These are phyloP conservation scores for Gobio occitaniae DNA, from an alignment of 2,797 vertebrate species.

Conservation along the genomic window DNA sequence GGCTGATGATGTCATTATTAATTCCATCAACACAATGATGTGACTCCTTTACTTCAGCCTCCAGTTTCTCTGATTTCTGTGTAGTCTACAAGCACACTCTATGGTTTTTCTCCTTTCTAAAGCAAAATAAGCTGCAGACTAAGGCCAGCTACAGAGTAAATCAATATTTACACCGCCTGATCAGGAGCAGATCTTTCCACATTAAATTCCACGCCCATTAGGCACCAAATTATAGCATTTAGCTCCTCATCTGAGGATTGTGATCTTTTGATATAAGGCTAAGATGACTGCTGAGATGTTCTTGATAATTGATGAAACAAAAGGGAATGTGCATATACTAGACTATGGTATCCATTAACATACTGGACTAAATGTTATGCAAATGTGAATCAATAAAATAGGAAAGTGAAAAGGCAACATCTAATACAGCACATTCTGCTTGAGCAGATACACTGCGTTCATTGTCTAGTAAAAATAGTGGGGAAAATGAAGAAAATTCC, in stretches of 20 bases:
- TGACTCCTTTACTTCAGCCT: not conserved
- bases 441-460: not conserved
- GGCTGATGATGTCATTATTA: constrained; percentile 9
- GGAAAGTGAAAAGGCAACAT: not conserved
- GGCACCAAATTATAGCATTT: not conserved
- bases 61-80: not conserved
- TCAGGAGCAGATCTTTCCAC: not conserved
- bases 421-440: not conserved
- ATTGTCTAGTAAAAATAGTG: constrained; percentile 10
- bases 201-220: not conserved
- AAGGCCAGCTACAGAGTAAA: not conserved
- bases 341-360: too few relatives aligned
- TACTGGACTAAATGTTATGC: not conserved
- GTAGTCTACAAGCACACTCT: not conserved
- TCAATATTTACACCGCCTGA: constrained; percentile 4
- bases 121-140: not conserved
- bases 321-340: not conserved
- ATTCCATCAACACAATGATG: constrained; percentile 25
- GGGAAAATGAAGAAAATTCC: not conserved
- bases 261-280: not conserved
- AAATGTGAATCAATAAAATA: not conserved
- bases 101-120: not conserved
- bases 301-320: not conserved
- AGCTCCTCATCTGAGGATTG: not conserved
- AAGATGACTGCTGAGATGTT: not conserved